These are phyloP conservation scores for Pleuronectes platessa DNA, from an alignment of 2,113 vertebrate species.

Conservation along the genomic window DNA sequence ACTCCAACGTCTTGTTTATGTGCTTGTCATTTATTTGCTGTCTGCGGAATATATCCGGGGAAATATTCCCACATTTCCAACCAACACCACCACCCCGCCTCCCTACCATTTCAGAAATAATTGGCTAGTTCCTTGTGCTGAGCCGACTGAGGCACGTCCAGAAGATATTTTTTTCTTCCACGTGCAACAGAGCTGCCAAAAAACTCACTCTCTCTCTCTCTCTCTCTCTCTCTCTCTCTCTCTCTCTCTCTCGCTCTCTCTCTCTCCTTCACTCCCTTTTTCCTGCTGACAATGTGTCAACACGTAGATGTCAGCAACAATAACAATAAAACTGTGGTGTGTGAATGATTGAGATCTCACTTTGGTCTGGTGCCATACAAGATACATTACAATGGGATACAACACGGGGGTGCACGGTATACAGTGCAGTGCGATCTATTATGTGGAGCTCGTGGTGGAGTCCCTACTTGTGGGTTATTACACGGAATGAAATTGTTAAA, in stretches of 20 bases:
- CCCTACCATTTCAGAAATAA: constrained; percentile 82
- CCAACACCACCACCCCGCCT: constrained; percentile 63
- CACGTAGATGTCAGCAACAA: constrained; percentile 77
- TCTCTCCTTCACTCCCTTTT: constrained; percentile 40
- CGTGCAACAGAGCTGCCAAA: constrained; percentile 66
- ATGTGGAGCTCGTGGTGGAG: background rate
- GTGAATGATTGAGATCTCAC: constrained; percentile 80
- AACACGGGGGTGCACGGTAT: constrained; percentile 23
- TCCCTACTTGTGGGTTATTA: constrained; percentile 1
- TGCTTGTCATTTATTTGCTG: constrained; percentile 76
- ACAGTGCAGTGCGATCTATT: constrained; percentile 18
- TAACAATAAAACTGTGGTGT: constrained; percentile 70
- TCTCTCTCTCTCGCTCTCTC: constrained; percentile 32
- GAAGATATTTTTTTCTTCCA: constrained; percentile 38
- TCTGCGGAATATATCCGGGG: constrained; percentile 68
- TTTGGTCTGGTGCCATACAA: constrained; percentile 60
- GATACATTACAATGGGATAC: constrained; percentile 64
- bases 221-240: constrained; percentile 20
- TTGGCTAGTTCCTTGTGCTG: constrained; percentile 75
- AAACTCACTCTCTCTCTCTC: too few relatives aligned
- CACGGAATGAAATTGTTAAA: constrained; percentile 1
- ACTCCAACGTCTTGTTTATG: constrained; percentile 76
- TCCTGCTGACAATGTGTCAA: constrained; percentile 79
- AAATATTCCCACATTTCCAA: constrained; percentile 75
- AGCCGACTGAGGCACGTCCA: constrained; percentile 59